phyloP scores from a whole-genome alignment of 2,113 vertebrate species.

The Thamnophis sirtalis region DNA sequence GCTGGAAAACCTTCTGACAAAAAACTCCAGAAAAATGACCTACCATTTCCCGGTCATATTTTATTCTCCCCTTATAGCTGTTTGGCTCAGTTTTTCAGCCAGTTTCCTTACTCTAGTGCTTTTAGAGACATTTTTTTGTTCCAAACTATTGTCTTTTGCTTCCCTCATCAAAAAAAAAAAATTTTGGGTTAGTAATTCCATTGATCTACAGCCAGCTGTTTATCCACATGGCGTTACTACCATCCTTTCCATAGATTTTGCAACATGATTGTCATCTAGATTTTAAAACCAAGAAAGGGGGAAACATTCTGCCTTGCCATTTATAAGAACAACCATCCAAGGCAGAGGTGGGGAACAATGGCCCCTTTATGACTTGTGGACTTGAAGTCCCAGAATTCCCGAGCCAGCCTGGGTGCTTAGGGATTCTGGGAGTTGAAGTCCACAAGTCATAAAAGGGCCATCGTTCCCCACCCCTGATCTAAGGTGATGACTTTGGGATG shows the following conservation, averaged over 20 bases:
- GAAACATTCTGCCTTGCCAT: background rate
- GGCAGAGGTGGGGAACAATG: background rate
- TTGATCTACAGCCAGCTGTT: background rate
- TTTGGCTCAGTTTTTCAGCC: background rate
- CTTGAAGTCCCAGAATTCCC: background rate
- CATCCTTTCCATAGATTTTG: background rate
- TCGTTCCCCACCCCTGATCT: background rate
- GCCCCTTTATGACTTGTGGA: background rate
- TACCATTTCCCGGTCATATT: background rate
- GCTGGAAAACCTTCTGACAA: background rate
- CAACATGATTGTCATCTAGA: background rate
- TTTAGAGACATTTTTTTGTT: background rate
- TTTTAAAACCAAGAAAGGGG: background rate
- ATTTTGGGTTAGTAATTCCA: background rate
- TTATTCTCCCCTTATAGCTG: background rate
- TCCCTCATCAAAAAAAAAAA: background rate
- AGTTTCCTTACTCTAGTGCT: background rate
- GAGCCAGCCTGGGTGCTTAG: background rate
- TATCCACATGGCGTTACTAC: background rate
- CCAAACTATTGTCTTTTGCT: background rate
- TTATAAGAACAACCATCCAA: conserved; percentile 16
- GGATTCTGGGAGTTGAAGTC: background rate
- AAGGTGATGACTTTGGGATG: no score
- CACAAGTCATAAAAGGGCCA: background rate
- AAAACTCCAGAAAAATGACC: background rate